Evolutionary conservation across 2,888 invertebrate genomes (phyloP), one percentile per base, ranked within the genome.

Genomic region (Caenorhabditis virilis): DNA sequence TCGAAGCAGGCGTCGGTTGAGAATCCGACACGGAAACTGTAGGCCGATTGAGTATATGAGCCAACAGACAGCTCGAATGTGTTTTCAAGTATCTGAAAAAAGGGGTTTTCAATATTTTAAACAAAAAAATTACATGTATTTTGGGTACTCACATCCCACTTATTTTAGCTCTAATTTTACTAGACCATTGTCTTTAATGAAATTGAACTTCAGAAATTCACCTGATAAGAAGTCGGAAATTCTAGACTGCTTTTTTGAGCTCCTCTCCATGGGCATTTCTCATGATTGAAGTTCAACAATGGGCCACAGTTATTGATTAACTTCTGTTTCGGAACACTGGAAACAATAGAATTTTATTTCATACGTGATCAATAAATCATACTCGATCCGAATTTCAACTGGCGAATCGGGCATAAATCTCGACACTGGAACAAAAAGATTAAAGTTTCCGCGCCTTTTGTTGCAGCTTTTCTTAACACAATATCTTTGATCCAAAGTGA

Each of bases 11-110:
- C 51, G 42, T 76, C 75, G 23, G 79, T 66, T 6, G 77, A 68
- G 59, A 73, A 70, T 13, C 79, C 87, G 51, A 86, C 85, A 16
- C 73, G 69, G 82, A 89, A 89, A 83, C 87, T 89, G 82, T 88
- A 89, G 84, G 89, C 80, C 59, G 83, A 84, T 53, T 79, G 76
- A 33, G 80, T 70, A 68, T 79, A 84, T 22, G 77, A 60, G 30
- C 84, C 84, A 39, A 83, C 79, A 1, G 84, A 80, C 22, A 84
- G 52, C 55, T 82, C 79, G 79, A 72, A 81, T 11, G 71, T 46
- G 25, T 70, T 69, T 25, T 77, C 73, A 27, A 59, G 46, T 7
- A 64, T 42, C 58, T 58, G 51, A 16, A 54, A 39, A 11, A 43
- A 43, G 15, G n/a, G n/a, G n/a, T n/a, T n/a, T n/a, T n/a, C n/a